Percentiles rank a stretch among this genome's conserved stretches.
phyloP scores from a whole-genome alignment of 2,113 vertebrate species.

The Prionailurus viverrinus region DNA sequence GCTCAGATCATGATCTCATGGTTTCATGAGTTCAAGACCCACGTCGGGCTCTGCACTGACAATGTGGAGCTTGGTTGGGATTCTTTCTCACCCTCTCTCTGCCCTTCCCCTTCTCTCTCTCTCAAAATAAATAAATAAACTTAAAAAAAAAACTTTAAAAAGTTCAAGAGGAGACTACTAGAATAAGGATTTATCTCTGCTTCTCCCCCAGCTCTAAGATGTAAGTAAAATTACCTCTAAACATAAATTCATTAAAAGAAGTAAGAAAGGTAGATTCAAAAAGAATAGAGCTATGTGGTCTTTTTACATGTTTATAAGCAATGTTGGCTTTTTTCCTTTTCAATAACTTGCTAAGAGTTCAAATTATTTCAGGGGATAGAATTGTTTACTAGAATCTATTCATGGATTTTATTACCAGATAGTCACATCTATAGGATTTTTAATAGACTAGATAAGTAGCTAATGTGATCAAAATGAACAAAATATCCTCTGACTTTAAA shows the following conservation, averaged over 20 bases:
- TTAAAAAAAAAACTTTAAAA: background rate
- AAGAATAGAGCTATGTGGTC: background rate
- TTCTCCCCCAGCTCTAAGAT: background rate
- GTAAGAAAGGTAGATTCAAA: background rate
- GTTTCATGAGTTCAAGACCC: no score
- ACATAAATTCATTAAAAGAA: background rate
- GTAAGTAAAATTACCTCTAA: background rate
- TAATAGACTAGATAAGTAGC: background rate
- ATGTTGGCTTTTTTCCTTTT: fast-evolving
- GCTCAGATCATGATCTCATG: no score
- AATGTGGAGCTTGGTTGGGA: no score
- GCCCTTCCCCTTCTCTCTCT: no score
- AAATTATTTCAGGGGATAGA: background rate
- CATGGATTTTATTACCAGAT: background rate
- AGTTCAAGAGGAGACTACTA: background rate
- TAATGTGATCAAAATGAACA: background rate
- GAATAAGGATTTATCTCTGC: background rate
- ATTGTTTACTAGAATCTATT: background rate
- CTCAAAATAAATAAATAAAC: no score
- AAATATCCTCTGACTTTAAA: slow-evolving; percentile 7
- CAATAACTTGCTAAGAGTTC: background rate
- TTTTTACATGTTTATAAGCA: background rate
- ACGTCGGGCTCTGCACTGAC: no score
- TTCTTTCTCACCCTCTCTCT: no score
- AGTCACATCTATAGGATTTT: background rate